Percentiles rank a stretch among this genome's conserved stretches.
These are phyloP conservation scores for Aleiodes alternator DNA, from an alignment of 2,888 invertebrate genomes.

Conservation along the genomic window DNA sequence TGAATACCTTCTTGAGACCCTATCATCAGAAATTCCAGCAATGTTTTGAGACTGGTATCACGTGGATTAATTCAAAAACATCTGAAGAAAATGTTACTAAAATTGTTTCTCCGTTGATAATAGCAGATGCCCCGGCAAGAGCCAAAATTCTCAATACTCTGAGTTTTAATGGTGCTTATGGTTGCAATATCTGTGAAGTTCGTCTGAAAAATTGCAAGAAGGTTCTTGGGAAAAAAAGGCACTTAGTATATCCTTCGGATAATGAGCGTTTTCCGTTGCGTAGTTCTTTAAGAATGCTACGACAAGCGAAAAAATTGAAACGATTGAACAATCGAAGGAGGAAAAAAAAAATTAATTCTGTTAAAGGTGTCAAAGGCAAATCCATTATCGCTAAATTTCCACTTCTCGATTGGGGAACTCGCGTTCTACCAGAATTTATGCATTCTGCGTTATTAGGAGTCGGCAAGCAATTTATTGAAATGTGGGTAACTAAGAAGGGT, in stretches of 20 bases:
- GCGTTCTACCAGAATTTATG: constrained; percentile 50
- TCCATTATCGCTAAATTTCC: constrained; percentile 47
- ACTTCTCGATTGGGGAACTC: constrained; percentile 44
- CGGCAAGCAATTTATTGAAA: constrained; percentile 40
- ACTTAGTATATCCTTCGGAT: constrained; percentile 32
- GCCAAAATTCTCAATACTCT: constrained; percentile 45
- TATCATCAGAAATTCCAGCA: constrained; percentile 34
- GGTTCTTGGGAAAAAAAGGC: neutral
- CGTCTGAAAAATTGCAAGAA: neutral
- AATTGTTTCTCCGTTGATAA: constrained; percentile 38
- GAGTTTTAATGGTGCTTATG: constrained; percentile 45
- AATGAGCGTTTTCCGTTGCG: constrained; percentile 14
- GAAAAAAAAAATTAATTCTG: constrained; percentile 1
- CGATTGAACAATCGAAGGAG: neutral
- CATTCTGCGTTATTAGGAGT: constrained; percentile 47
- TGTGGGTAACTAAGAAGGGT: constrained; percentile 45
- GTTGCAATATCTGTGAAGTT: constrained; percentile 43
- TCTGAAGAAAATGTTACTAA: neutral
- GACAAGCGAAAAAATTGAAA: constrained; percentile 18
- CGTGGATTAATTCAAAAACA: constrained; percentile 39
- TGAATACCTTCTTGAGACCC: constrained; percentile 46
- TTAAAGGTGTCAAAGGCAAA: constrained; percentile 45
- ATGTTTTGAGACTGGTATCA: constrained; percentile 34
- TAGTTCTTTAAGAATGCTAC: constrained; percentile 40
- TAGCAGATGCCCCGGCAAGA: constrained; percentile 50